Base-by-base conservation (phyloP, 1,140 invertebrate species). In the Apis laboriosa region DNA sequence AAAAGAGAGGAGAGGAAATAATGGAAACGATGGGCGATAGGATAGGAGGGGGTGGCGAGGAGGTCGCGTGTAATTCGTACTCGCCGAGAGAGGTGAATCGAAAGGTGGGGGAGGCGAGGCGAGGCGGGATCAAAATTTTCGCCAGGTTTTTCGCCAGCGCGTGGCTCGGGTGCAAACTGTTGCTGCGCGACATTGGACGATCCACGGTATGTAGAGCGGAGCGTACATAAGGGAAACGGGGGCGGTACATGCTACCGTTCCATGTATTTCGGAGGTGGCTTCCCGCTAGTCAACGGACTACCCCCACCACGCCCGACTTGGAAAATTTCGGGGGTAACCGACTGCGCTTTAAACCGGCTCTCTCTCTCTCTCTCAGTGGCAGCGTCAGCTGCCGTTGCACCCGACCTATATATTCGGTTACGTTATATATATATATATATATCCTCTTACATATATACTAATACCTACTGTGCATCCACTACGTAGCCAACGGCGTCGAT, bases 281-380 rank as follows among this genome's bases (percentile, higher is more conserved):
- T 67, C 56, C 66, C 55, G 80, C 74, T 76, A 86, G 72, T 84
- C 73, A 80, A 72, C 79, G 73, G 53, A 72, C 78, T 76, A 55
- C 72, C 77, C 68, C 75, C 67, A 56, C 60, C 76, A 56, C 60
- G 82, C 70, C 21, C 77, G 28, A 85, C 64, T 80, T 78, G 80
- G 86, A 88, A 86, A 88, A 86, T 88, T 88, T 88, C 55, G 86
- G 86, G 70, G 77, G 86, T 87, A 76, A 72, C 68, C 34, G 80
- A 74, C 60, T 61, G 58, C 73, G 79, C 83, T 88, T 83, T 87
- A 87, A 88, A 75, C 73, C 63, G 77, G 24, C 70, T 74, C 17
- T 51, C 19, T 60, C 9, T 56, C 67, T 56, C 67, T 63, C 13
- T 3, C 21, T 67, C 63, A 17, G 80, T 58, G 19, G 55, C 76